Percentiles rank a stretch among this genome's conserved stretches.
Conservation (phyloP, 2,888 invertebrate genomes). For the Temnothorax ravouxi region DNA sequence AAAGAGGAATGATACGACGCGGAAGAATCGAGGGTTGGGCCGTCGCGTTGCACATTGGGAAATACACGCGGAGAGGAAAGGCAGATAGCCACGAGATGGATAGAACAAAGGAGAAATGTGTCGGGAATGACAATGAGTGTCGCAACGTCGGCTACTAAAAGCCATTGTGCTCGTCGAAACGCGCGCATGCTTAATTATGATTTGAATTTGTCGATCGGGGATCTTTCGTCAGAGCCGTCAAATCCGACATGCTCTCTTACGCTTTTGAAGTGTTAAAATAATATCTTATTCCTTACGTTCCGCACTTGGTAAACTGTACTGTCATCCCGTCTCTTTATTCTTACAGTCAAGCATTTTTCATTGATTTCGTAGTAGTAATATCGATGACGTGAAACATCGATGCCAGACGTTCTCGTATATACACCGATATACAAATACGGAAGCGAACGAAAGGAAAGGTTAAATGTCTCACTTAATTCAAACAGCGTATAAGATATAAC, state of each 20-base stretch:
- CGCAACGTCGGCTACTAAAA: conserved; percentile 57
- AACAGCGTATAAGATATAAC: conserved; percentile 9
- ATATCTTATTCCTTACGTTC: background rate
- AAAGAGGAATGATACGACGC: conserved; percentile 51
- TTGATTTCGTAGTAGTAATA: background rate
- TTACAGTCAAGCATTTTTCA: background rate
- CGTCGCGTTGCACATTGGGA: conserved; percentile 67
- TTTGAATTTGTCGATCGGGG: conserved; percentile 63
- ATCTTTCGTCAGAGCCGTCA: conserved; percentile 48
- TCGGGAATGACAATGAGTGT: conserved; percentile 72
- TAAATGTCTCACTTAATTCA: conserved; percentile 32
- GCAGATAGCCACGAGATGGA: conserved; percentile 67
- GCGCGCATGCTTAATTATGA: conserved; percentile 59
- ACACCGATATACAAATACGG: background rate
- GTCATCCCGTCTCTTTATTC: background rate
- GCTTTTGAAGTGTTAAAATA: conserved; percentile 18
- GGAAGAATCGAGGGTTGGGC: conserved; percentile 75
- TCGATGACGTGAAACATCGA: conserved; percentile 3
- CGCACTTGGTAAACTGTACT: background rate
- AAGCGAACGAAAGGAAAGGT: conserved; percentile 44
- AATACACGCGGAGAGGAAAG: conserved; percentile 66
- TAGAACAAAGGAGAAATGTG: conserved; percentile 76
- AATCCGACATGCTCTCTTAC: background rate
- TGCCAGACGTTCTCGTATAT: background rate
- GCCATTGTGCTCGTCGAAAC: conserved; percentile 71